These are phyloP conservation scores for Scaptomyza flava DNA, from an alignment of 2,888 invertebrate species.

Conservation along the genomic window DNA sequence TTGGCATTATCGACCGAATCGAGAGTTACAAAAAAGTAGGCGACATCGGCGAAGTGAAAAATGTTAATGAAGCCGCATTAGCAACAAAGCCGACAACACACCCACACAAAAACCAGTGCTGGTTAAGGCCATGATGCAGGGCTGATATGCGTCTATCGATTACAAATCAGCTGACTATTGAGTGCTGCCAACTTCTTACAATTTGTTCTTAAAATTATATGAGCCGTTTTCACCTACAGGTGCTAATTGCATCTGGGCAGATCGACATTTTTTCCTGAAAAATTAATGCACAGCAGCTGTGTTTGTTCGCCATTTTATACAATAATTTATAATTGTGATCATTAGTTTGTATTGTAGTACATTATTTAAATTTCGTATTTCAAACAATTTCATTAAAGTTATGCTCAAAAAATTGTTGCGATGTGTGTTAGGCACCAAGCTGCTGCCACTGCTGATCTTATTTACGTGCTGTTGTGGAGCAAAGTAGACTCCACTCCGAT, in stretches of 20 bases:
- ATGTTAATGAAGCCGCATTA: slow-evolving; percentile 44
- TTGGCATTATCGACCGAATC: slow-evolving; percentile 53
- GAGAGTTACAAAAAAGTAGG: slow-evolving; percentile 4
- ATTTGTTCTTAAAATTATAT: too few relatives aligned
- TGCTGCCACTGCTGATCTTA: slow-evolving; percentile 14
- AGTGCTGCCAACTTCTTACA: slow-evolving; percentile 23
- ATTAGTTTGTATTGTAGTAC: slow-evolving; percentile 60
- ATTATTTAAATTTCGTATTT: slow-evolving; percentile 52
- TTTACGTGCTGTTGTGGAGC: slow-evolving; percentile 14
- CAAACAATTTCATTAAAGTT: slow-evolving; percentile 56
- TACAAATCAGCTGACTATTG: slow-evolving; percentile 2
- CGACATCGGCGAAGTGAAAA: slow-evolving; percentile 34
- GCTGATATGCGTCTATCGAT: slow-evolving; percentile 23
- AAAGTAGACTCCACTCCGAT: slow-evolving; percentile 1
- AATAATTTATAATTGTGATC: slow-evolving; percentile 62
- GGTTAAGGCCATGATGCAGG: not conserved
- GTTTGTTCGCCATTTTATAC: slow-evolving; percentile 62
- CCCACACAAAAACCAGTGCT: slow-evolving; percentile 37
- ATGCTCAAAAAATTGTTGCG: slow-evolving; percentile 46
- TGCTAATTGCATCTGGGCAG: slow-evolving; percentile 10
- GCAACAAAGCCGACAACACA: slow-evolving; percentile 15
- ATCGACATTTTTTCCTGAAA: not conserved
- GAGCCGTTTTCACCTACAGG: slow-evolving; percentile 1
- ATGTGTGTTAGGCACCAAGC: slow-evolving; percentile 33
- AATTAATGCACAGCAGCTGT: slow-evolving; percentile 22